Percentiles rank a stretch among this genome's conserved stretches.
These are phyloP conservation scores for Oreochromis mossambicus DNA, from an alignment of 2,797 vertebrate genomes.

Conservation along the genomic window DNA sequence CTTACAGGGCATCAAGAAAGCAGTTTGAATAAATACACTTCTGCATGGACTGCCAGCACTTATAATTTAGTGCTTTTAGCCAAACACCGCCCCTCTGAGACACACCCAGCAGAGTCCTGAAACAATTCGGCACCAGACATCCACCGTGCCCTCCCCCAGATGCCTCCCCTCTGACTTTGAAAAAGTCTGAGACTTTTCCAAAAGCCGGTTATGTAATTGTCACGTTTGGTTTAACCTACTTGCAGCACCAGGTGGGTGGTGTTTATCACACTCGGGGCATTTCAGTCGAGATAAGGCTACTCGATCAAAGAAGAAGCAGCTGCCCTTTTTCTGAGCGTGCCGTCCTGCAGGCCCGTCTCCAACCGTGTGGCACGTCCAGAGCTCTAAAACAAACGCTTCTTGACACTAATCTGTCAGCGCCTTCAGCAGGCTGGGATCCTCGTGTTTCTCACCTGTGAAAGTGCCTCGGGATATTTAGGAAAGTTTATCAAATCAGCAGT, in stretches of 20 bases:
- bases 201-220: conserved; percentile 17
- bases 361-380: conserved; percentile 6
- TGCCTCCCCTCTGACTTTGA: not conserved
- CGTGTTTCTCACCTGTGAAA: conserved; percentile 6
- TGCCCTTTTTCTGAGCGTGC: not conserved
- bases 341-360: not conserved
- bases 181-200: conserved; percentile 9
- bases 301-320: conserved; percentile 26
- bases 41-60: not conserved
- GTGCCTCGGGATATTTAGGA: not conserved
- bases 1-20: not conserved
- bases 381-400: conserved; percentile 24
- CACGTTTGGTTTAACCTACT: conserved; percentile 44
- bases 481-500: not conserved
- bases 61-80: not conserved
- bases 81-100: conserved; percentile 11
- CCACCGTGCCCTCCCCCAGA: not conserved
- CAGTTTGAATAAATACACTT: not conserved
- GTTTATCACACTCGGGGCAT: conserved; percentile 2
- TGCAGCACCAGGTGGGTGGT: conserved; percentile 31
- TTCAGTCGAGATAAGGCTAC: not conserved
- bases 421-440: not conserved
- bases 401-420: conserved; percentile 45
- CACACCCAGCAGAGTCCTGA: not conserved
- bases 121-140: not conserved